These are phyloP conservation scores for Microctonus hyperodae DNA, from an alignment of 2,888 invertebrate genomes.

Conservation along the genomic window DNA sequence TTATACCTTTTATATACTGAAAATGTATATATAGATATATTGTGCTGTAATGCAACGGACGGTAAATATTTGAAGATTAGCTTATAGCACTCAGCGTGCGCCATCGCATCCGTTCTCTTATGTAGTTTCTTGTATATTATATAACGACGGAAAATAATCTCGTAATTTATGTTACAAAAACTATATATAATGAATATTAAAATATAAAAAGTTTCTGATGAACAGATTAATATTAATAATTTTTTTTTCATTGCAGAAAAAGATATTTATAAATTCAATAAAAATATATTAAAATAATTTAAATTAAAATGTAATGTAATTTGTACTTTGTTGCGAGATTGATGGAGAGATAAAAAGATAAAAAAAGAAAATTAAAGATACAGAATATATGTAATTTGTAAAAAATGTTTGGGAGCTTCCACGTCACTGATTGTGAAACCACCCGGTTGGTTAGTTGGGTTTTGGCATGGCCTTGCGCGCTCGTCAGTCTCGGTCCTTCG, in stretches of 20 bases:
- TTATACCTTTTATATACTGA: slow-evolving; percentile 28
- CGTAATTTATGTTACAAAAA: not conserved
- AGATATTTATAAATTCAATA: not conserved
- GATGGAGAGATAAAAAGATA: not conserved
- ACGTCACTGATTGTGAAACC: not conserved
- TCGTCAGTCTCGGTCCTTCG: slow-evolving; percentile 17
- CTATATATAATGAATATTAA: slow-evolving; percentile 7
- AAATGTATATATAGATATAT: not conserved
- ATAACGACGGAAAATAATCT: slow-evolving; percentile 33
- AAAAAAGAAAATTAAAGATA: not conserved
- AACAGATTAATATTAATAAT: no score
- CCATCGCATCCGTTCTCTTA: slow-evolving; percentile 28
- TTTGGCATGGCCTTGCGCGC: slow-evolving; percentile 12
- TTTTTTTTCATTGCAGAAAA: not conserved
- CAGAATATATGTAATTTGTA: not conserved
- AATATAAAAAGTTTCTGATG: not conserved
- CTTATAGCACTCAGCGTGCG: slow-evolving; percentile 34
- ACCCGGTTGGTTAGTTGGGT: not conserved
- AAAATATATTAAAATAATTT: not conserved
- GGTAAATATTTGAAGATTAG: slow-evolving; percentile 51
- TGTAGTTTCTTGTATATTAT: slow-evolving; percentile 36
- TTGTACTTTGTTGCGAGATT: no score
- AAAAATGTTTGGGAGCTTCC: not conserved
- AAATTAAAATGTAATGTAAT: not conserved
- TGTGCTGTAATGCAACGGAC: slow-evolving; percentile 41